These are phyloP conservation scores for Solenopsis invicta DNA, from an alignment of 1,140 invertebrate genomes.

Conservation along the genomic window DNA sequence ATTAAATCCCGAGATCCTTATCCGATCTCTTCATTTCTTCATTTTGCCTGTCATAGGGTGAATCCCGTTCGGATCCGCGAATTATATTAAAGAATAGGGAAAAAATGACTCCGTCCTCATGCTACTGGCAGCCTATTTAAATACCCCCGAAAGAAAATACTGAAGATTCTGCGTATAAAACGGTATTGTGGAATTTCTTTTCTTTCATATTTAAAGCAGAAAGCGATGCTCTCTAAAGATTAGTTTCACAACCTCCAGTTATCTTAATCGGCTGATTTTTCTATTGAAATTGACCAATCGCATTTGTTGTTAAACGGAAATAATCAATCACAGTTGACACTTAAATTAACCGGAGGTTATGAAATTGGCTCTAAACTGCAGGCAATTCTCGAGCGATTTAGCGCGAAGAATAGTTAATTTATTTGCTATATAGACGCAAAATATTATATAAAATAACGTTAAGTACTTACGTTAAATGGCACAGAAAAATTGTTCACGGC, in stretches of 20 bases:
- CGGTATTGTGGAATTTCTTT: not conserved
- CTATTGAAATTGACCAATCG: too few relatives aligned
- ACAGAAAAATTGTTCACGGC: not conserved
- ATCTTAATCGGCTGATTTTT: too few relatives aligned
- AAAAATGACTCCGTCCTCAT: conserved; percentile 75
- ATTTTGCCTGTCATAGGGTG: conserved; percentile 57
- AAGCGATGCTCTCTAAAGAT: too few relatives aligned
- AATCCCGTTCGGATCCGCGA: conserved; percentile 70
- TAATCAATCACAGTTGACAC: too few relatives aligned
- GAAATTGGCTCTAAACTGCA: not conserved
- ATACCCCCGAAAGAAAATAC: conserved; percentile 55
- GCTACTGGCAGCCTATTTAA: conserved; percentile 80
- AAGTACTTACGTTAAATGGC: not conserved
- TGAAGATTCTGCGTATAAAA: not conserved
- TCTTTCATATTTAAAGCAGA: not conserved
- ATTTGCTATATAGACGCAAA: not conserved
- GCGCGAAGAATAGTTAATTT: not conserved
- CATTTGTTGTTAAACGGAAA: too few relatives aligned
- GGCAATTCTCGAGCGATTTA: not conserved
- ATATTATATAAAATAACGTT: not conserved
- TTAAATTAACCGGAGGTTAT: too few relatives aligned
- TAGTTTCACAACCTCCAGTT: too few relatives aligned
- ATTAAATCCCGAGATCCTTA: conserved; percentile 73
- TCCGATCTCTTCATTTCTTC: conserved; percentile 77
- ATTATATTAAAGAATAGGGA: conserved; percentile 76